Evolutionary conservation across 2,888 invertebrate species (phyloP), one percentile per base, ranked within the genome.

Genomic region (Lasioglossum zephyrum): DNA sequence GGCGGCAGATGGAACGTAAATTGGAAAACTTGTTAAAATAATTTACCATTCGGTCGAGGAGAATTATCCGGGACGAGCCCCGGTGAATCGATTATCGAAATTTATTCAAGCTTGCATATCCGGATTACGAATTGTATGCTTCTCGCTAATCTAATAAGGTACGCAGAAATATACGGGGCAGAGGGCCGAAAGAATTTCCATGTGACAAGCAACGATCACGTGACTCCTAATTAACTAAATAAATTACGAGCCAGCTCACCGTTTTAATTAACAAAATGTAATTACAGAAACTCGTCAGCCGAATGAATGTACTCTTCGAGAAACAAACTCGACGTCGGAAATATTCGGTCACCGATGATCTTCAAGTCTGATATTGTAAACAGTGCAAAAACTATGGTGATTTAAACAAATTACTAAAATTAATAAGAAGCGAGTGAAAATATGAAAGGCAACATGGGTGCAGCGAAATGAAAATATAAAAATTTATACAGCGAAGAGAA

Each of bases 161-260:
- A 1, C 39, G 31, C 66, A 31, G 18, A 26, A 70, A 70, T 41
- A 18, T 41, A 4, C 22, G 31, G 36, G 18, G 1, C 18, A n/a
- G 31, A 3, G 22, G 8, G 9, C 22, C 26, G 26, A 9, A 44
- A 63, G 76, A 26, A 63, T 41, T 26, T 44, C 31, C 31, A 63
- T 2, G 39, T 6, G 26, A 66, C 41, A 18, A 26, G 8, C 39
- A 18, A 44, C 39, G 26, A 31, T 44, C 4, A 75, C 39, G 41
- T 26, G n/a, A 41, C 18, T 26, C n/a, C 26, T 75, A 75, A 75
- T 75, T 75, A 75, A 60, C 57, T 60, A 75, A 75, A 75, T 41
- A 18, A 22, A 39, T 16, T 11, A 16, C 41, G 57, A 26, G 3
- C 26, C 57, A 8, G 22, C 39, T 22, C 39, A 9, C n/a, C 74